Evolutionary conservation across 2,797 vertebrate species (phyloP), one percentile per base, ranked within the genome.

Genomic region (Chiroxiphia lanceolata): DNA sequence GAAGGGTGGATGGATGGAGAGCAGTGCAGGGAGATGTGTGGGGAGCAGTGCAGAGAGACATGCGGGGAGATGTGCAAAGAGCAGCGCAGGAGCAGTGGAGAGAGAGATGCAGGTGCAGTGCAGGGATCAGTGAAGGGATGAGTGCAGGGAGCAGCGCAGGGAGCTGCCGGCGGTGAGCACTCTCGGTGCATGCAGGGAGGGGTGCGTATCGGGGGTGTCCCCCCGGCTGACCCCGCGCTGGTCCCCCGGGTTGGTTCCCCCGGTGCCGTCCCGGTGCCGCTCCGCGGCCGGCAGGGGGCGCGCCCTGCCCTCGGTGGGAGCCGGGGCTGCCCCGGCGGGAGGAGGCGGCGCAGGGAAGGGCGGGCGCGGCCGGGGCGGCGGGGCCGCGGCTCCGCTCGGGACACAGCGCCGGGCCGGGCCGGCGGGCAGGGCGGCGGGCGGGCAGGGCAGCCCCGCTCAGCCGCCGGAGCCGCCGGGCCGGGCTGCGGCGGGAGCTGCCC

Each of bases 401-500:
- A 47, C 45, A 22, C 51, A 19, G 56, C 56, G 56, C n/a, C 56
- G 56, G 23, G 54, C 48, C 78, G 81, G 83, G 11, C 20, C 54
- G 33, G 85, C 23, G 72, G 86, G 72, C 44, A n/a, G 59, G 25
- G 33, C 90, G 22, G 75, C 80, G 45, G 65, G 85, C 23, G 72
- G 85, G 72, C 44, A 36, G 57, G 23, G 33, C 90, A 33, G 75
- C 79, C 40, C 2, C 59, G 45, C 51, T 36, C 9, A 50, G 64
- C 92, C 75, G 86, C 82, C 15, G 36, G 12, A 50, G 64, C 92
- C 75, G 83, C 82, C 15, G 80, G 71, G 75, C 70, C 60, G 67
- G 67, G 79, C 70, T 61, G 95, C 91, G 17, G 92, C 91, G 79
- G 87, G 90, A 93, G 91, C 94, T 86, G 92, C 91, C 89, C 65